Evolutionary conservation across 1,140 invertebrate species (phyloP), one percentile per base, ranked within the genome.

Genomic region (Drosophila elegans): DNA sequence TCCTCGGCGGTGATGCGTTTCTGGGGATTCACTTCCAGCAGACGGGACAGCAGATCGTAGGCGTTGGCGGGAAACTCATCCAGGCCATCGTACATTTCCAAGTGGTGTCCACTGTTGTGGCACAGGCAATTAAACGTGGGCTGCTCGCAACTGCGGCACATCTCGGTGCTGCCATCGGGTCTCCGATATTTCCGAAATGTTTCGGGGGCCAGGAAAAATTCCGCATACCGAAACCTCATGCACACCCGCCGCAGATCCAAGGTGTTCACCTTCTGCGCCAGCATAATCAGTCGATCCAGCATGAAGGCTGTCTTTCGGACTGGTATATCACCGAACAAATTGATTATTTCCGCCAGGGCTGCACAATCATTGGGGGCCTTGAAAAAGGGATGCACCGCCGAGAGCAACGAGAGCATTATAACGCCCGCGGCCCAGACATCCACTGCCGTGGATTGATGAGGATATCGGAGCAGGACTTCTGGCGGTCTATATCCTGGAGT

Each of bases 11-110:
- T 99, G 91, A 99, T 99, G 89, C 99, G 95, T 94, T 99, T 99
- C 86, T 96, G 95, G 10, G 99, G 99, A 93, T 99, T 99, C 39
- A 99, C 97, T 71, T 98, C 99, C 78, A 99, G 94, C 98, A 99
- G 99, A 93, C 98, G 97, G 93, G 99, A 98, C 91, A 99, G 99
- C 71, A 99, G 95, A 93, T 99, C 99, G 94, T 99, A 99, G 25
- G 98, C 99, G 7, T 89, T 77, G 0, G n/a, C 9, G 0, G 91
- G 90, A 36, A 91, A 92, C 1, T 81, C 72, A 36, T 92, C 91
- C 45, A 84, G 25, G 0, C 82, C 74, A 4, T 86, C 79, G 48
- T 88, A 83, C 2, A 46, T 27, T 48, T 91, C 89, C 5, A 83
- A 36, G 9, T 69, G 38, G 12, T 88, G 81, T n/a, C 13, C 59